phyloP scores from a whole-genome alignment of 2,797 vertebrate species.

The Enteromius anoplus region DNA sequence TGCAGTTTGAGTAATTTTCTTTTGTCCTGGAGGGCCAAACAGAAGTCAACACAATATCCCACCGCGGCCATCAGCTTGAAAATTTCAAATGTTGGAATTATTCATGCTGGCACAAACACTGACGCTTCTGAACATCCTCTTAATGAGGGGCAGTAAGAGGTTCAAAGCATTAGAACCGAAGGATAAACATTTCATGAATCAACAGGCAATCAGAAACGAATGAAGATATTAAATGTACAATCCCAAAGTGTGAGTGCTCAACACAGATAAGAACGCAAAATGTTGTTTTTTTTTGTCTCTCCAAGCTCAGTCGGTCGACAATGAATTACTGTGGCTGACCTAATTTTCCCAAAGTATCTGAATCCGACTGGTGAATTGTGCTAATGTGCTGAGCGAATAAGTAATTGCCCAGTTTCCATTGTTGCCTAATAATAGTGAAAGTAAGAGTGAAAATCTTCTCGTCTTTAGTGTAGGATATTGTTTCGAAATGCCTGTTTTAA shows the following conservation, averaged over 20 bases:
- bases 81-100: constrained; percentile 39
- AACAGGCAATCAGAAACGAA: constrained; percentile 5
- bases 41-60: constrained; percentile 34
- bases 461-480: constrained; percentile 6
- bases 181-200: constrained; percentile 8
- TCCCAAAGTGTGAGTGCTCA: constrained; percentile 1
- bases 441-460: neutral
- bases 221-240: constrained; percentile 7
- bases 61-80: constrained; percentile 22
- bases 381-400: constrained; percentile 59
- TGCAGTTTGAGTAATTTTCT: constrained; percentile 25
- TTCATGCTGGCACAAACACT: constrained; percentile 19
- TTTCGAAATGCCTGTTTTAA: neutral
- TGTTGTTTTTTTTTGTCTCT: neutral
- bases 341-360: constrained; percentile 64
- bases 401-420: constrained; percentile 53
- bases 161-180: neutral
- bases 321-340: constrained; percentile 67
- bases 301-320: constrained; percentile 63
- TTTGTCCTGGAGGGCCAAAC: constrained; percentile 42
- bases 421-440: constrained; percentile 38
- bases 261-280: constrained; percentile 3
- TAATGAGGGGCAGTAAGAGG: constrained; percentile 22
- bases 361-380: constrained; percentile 51
- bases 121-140: constrained; percentile 18